Conservation (phyloP, 1,140 invertebrate genomes). For the Globodera ellingtonae region DNA sequence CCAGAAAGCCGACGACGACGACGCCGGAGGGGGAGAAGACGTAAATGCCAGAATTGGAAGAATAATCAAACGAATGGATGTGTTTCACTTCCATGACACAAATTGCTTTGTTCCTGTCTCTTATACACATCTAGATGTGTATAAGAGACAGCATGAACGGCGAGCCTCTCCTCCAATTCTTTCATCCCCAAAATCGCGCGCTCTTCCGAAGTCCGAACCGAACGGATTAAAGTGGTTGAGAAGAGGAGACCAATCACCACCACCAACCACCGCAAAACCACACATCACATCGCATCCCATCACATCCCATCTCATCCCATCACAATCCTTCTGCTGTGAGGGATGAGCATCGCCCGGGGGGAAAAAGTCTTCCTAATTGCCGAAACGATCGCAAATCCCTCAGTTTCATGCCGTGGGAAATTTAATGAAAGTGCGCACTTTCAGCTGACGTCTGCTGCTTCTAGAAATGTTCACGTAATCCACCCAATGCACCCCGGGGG, state of each 20-base stretch:
- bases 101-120: background rate
- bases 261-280: too few relatives aligned
- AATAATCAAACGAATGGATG: too few relatives aligned
- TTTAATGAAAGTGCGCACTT: too few relatives aligned
- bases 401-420: too few relatives aligned
- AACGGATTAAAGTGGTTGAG: background rate
- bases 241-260: background rate
- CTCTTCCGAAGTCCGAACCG: background rate
- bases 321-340: background rate
- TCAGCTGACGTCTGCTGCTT: too few relatives aligned
- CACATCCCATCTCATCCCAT: background rate
- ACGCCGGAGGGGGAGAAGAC: too few relatives aligned
- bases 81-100: too few relatives aligned
- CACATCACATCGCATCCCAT: background rate
- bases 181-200: background rate
- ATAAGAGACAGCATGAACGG: too few relatives aligned
- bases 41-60: too few relatives aligned
- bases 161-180: background rate
- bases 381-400: background rate
- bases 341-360: background rate
- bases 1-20: background rate
- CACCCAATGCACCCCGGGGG: too few relatives aligned
- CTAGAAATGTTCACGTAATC: too few relatives aligned
- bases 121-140: too few relatives aligned
- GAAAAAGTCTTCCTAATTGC: background rate